Evolutionary conservation across 1,140 invertebrate species (phyloP).

Genomic region (Harlomillsia oculata): DNA sequence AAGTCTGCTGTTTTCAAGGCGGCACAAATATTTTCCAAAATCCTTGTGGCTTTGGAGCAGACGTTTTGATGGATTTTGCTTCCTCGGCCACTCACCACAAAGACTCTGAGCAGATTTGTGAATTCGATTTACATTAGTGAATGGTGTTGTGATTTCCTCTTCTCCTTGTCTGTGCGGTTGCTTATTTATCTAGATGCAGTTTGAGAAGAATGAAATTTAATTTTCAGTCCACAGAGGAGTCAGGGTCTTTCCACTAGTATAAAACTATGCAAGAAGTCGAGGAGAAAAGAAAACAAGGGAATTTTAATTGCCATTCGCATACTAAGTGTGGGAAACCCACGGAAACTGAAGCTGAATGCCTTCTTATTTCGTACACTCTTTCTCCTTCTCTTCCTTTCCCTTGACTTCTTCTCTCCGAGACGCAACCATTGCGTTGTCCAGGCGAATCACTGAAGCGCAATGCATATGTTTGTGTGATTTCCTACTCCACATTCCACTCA

Average conservation of each 20-base stretch:
- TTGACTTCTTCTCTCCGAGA: too few relatives aligned
- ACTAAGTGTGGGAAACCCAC: conserved; percentile 19
- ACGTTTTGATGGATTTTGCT: conserved; percentile 29
- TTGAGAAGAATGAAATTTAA: conserved; percentile 31
- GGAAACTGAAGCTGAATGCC: too few relatives aligned
- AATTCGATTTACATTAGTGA: conserved; percentile 28
- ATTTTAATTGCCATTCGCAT: conserved; percentile 33
- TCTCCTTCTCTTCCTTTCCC: too few relatives aligned
- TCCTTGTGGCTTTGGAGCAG: not conserved
- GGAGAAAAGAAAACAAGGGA: conserved; percentile 34
- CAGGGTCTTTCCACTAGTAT: conserved; percentile 3
- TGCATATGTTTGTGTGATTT: too few relatives aligned
- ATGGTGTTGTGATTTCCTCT: conserved; percentile 22
- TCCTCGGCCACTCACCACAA: not conserved
- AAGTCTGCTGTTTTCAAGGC: not conserved
- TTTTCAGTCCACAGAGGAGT: conserved; percentile 20
- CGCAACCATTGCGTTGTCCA: too few relatives aligned
- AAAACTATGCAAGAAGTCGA: conserved; percentile 32
- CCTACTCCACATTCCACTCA: too few relatives aligned
- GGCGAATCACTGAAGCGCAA: too few relatives aligned
- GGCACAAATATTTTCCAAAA: not conserved
- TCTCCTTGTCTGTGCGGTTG: conserved; percentile 2
- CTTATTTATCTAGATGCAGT: conserved; percentile 24
- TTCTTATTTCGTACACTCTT: too few relatives aligned
- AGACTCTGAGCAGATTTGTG: conserved; percentile 8